Percentiles rank a stretch among this genome's conserved stretches.
Evolutionary conservation across 2,797 vertebrate genomes (phyloP).

Genomic region (Oreortyx pictus): DNA sequence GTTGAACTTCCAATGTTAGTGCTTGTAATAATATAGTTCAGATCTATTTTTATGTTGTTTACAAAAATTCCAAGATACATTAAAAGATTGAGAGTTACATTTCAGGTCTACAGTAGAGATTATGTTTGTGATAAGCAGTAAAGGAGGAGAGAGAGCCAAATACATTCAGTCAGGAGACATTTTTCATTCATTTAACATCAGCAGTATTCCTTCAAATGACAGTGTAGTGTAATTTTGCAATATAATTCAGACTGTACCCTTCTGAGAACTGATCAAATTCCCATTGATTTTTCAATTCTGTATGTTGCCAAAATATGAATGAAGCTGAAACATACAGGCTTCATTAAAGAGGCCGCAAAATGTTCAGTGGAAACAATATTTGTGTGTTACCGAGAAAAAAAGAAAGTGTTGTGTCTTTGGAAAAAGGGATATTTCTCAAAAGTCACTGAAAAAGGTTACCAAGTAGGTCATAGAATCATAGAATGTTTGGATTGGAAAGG

Average conservation of each 20-base stretch:
- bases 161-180: neutral
- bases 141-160: neutral
- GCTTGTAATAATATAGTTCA: neutral
- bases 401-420: neutral
- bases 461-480: neutral
- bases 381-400: neutral
- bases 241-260: neutral
- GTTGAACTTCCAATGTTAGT: neutral
- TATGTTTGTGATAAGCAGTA: neutral
- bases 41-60: neutral
- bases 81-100: neutral
- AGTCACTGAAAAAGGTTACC: neutral
- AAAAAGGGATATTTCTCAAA: constrained; percentile 11
- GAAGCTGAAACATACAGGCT: neutral
- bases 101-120: neutral
- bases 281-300: neutral
- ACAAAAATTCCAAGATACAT: neutral
- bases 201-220: neutral
- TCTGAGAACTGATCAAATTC: neutral
- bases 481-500: no score
- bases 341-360: neutral
- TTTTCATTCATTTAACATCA: neutral
- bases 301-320: neutral
- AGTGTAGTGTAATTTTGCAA: neutral
- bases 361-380: neutral